Percentiles rank a stretch among this genome's conserved stretches.
Conservation (phyloP, 2,113 vertebrate genomes). For the Raja brachyura region DNA sequence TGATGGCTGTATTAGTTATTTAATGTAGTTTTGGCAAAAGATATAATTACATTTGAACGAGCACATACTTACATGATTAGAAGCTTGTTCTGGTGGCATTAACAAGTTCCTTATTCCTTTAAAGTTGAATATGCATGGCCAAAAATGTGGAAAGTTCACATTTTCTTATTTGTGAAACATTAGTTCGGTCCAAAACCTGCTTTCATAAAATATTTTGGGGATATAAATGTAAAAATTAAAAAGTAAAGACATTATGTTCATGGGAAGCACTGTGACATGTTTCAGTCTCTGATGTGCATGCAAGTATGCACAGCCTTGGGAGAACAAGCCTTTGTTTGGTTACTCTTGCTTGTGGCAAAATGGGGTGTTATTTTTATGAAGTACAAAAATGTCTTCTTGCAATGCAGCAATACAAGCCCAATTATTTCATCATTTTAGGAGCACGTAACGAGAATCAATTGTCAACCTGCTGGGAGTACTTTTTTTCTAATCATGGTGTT, state of each 20-base stretch:
- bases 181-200: not conserved
- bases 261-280: not conserved
- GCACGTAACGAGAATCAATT: not conserved
- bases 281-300: not conserved
- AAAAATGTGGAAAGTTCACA: not conserved
- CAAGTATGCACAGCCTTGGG: not conserved
- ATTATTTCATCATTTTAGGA: slow-evolving; percentile 11
- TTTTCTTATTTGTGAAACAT: not conserved
- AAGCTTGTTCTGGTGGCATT: not conserved
- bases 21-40: not conserved
- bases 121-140: not conserved
- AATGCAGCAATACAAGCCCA: not conserved
- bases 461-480: not conserved
- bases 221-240: not conserved
- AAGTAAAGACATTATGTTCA: not conserved
- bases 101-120: not conserved
- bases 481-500: not conserved
- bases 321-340: slow-evolving; percentile 18
- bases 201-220: not conserved
- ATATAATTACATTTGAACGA: not conserved
- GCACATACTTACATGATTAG: too few species aligned
- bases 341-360: not conserved
- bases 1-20: not conserved
- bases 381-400: not conserved
- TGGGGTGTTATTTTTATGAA: not conserved